These are phyloP conservation scores for Drosophila ficusphila DNA, from an alignment of 1,140 invertebrate genomes.

Conservation along the genomic window DNA sequence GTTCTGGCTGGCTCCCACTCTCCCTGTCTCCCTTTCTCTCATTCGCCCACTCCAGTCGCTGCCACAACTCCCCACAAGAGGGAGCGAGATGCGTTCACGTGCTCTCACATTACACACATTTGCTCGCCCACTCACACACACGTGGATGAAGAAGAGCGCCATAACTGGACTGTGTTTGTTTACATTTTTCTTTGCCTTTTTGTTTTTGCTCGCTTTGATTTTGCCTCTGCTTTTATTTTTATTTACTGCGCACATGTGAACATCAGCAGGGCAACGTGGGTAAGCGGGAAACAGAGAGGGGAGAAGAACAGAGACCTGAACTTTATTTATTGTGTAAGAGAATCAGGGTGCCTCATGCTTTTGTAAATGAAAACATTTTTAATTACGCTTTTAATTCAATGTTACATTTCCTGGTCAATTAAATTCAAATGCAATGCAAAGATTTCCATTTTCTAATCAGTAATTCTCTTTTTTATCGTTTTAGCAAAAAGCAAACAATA, in stretches of 20 bases:
- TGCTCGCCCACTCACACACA: constrained; percentile 16
- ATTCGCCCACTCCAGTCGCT: constrained; percentile 32
- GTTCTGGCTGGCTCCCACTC: constrained; percentile 36
- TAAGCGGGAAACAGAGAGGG: constrained; percentile 16
- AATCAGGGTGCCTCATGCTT: constrained; percentile 57
- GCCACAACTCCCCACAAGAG: constrained; percentile 40
- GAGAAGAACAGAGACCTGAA: constrained; percentile 28
- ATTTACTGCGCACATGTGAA: constrained; percentile 75
- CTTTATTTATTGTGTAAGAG: constrained; percentile 67
- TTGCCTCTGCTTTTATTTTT: constrained; percentile 31
- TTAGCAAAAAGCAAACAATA: constrained; percentile 67
- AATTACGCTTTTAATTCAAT: constrained; percentile 27
- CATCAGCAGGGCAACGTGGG: constrained; percentile 22
- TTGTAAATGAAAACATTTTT: constrained; percentile 1
- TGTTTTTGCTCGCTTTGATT: constrained; percentile 58
- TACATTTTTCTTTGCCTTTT: constrained; percentile 68
- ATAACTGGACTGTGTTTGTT: constrained; percentile 62
- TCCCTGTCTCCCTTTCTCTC: constrained; percentile 11
- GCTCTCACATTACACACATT: constrained; percentile 65
- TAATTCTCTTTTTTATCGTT: constrained; percentile 47
- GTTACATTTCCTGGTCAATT: constrained; percentile 12
- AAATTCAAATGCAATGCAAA: neutral
- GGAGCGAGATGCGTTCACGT: constrained; percentile 66
- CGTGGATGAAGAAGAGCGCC: constrained; percentile 49
- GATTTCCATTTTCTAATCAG: constrained; percentile 15